Conservation (phyloP, 2,797 vertebrate genomes). For the Smutsia gigantea region DNA sequence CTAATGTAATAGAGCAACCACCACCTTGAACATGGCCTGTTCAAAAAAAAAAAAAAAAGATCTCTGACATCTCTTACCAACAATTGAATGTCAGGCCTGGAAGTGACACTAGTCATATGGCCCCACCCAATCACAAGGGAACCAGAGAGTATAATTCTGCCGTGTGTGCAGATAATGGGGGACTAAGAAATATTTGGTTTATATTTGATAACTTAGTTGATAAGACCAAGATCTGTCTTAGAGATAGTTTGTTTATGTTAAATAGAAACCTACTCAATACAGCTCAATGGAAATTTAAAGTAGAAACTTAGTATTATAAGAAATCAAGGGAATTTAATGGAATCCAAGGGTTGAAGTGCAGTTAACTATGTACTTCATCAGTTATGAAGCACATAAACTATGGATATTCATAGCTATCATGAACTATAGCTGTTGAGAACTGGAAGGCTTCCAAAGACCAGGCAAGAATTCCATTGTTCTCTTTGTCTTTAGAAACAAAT, state of each 20-base stretch:
- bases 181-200: not conserved
- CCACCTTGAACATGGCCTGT: not conserved
- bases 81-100: not conserved
- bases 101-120: not conserved
- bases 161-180: not conserved
- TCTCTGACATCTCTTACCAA: not conserved
- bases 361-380: not conserved
- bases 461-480: not conserved
- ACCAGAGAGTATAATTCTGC: not conserved
- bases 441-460: not conserved
- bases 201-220: not conserved
- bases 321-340: not conserved
- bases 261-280: not conserved
- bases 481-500: conserved; percentile 14
- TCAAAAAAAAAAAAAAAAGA: not conserved
- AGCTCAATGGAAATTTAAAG: not conserved
- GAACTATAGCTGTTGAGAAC: not conserved
- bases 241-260: not conserved
- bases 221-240: not conserved
- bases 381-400: not conserved
- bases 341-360: not conserved
- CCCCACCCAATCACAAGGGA: not conserved
- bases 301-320: not conserved
- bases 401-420: not conserved
- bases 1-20: not conserved